Conservation (phyloP, 2,888 invertebrate species). For the Stenodema calcarata region DNA sequence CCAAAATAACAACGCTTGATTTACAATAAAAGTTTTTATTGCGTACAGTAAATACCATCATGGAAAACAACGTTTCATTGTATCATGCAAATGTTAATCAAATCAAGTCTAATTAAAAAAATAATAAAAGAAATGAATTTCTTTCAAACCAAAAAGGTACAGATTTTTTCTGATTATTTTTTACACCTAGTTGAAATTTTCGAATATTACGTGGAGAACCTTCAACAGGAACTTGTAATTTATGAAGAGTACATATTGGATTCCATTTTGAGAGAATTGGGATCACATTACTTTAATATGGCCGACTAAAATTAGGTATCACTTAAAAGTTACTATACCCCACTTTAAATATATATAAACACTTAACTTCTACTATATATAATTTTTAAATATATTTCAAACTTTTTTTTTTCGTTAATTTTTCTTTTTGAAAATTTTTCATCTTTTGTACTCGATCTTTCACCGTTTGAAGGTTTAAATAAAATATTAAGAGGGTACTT, state of each 20-base stretch:
- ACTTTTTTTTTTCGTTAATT: neutral
- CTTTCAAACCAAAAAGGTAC: slow-evolving; percentile 16
- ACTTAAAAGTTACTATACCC: slow-evolving; percentile 43
- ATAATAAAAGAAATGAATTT: neutral
- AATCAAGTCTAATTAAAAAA: slow-evolving; percentile 24
- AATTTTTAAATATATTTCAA: slow-evolving; percentile 10
- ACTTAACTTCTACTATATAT: slow-evolving; percentile 38
- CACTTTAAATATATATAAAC: slow-evolving; percentile 37
- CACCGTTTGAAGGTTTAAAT: neutral
- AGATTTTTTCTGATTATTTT: neutral
- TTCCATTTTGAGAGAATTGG: slow-evolving; percentile 25
- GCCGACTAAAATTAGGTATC: slow-evolving; percentile 40
- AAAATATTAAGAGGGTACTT: neutral
- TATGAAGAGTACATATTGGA: slow-evolving; percentile 29
- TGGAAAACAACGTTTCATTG: slow-evolving; percentile 44
- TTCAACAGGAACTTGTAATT: slow-evolving; percentile 19
- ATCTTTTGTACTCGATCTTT: neutral
- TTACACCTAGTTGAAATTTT: slow-evolving; percentile 20
- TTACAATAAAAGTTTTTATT: slow-evolving; percentile 42
- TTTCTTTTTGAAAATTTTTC: neutral
- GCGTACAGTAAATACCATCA: slow-evolving; percentile 45
- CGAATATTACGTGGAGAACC: neutral
- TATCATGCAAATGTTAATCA: slow-evolving; percentile 30
- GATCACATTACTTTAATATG: slow-evolving; percentile 41
- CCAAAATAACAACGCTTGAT: neutral